Base-by-base conservation (phyloP, 1,140 invertebrate genomes). In the Aricia agestis region DNA sequence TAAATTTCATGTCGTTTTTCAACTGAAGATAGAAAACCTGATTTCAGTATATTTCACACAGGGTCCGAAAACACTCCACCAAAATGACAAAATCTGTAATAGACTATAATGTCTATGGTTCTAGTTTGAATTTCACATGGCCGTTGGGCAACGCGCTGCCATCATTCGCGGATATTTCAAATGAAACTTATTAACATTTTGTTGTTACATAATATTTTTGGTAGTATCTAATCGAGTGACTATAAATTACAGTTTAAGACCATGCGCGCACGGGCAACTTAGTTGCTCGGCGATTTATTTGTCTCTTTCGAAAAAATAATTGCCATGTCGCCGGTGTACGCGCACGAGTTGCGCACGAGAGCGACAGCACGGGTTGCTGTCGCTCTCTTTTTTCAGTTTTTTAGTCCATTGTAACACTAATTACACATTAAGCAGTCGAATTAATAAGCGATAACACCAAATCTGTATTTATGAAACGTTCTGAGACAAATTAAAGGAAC, bases 401-500 rank as follows among this genome's bases (percentile, higher is more conserved):
- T n/a, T n/a, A 94, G 89, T 95, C 94, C 94, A 95, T 95, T 77
- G 74, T 91, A 82, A 69, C 79, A 84, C 72, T 80, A 79, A 77
- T 76, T 74, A 77, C 75, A 52, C 72, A 70, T 69, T 74, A 72
- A 84, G 81, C 72, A 86, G 87, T 84, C 80, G 87, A 80, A 81
- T 74, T 84, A 85, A 87, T 80, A 81, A 79, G 74, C 66, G 82
- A 79, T 86, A 85, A 90, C 83, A 87, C 80, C 76, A 83, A 83
- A 84, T 82, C 83, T 74, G 81, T 73, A 76, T 82, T 82, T 75
- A 36, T 65, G 72, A 74, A 71, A 75, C 67, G 59, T 42, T 41
- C 13, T 63, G 11, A 63, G 68, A 63, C 68, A 70, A 63, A 63
- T 13, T 61, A 19, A 19, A 70, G 59, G 36, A 63, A 63, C 58